These are phyloP conservation scores for Malurus cyaneus DNA, from an alignment of 2,113 vertebrate genomes.

Conservation along the genomic window DNA sequence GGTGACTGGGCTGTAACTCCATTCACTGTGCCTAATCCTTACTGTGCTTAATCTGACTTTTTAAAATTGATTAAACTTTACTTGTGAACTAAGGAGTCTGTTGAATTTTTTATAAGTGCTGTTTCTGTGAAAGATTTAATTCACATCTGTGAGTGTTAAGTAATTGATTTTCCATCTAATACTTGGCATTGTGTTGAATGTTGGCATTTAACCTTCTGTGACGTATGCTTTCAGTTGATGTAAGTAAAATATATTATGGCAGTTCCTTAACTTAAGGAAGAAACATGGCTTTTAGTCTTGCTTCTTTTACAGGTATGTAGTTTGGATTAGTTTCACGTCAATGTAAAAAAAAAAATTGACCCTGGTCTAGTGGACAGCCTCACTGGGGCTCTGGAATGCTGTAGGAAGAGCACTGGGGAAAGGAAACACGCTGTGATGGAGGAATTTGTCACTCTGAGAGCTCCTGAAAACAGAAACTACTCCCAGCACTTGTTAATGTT, in stretches of 20 bases:
- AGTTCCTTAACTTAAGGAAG: background rate
- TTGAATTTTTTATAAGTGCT: background rate
- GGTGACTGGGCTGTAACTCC: background rate
- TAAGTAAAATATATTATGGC: background rate
- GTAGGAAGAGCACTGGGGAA: background rate
- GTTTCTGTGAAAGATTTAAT: background rate
- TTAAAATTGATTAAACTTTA: background rate
- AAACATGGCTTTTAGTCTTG: background rate
- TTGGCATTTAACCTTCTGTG: background rate
- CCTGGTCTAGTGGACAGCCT: background rate
- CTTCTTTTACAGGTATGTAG: background rate
- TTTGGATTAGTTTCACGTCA: background rate
- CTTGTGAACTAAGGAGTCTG: background rate
- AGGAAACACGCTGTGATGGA: background rate
- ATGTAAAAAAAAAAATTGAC: background rate
- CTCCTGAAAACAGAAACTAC: background rate
- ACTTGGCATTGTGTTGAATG: background rate
- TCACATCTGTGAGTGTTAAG: background rate
- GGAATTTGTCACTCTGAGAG: background rate
- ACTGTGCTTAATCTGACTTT: background rate
- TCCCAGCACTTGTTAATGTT: background rate
- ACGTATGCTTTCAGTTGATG: background rate
- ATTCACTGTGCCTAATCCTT: background rate
- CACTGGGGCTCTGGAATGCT: background rate
- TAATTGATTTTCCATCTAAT: background rate